Base-by-base conservation (phyloP, 2,797 vertebrate species). In the Cichlasoma orientale region DNA sequence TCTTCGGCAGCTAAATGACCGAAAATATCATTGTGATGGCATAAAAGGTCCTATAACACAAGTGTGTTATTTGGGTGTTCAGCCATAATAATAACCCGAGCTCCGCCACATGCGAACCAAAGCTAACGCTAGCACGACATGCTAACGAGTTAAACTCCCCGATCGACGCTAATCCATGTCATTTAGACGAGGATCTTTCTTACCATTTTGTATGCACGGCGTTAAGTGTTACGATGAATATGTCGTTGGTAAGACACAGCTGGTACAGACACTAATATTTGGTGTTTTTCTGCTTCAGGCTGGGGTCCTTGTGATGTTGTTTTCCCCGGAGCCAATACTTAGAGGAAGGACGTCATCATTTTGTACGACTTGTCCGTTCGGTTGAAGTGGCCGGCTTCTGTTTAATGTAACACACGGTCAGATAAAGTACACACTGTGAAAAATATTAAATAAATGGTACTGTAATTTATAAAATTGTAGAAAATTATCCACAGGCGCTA, bases 151-250 rank as follows among this genome's bases (percentile, higher is more conserved):
- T 72, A 53, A 80, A 81, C 25, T 0, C 14, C 2, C 3, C 1
- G 1, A 19, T 19, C n/a, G 2, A 56, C 56, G 38, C 44, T 0
- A 29, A 63, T 21, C 1, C 25, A 47, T 0, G 0, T 0, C 0
- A 23, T 5, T 61, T 21, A 38, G 71, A 23, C 4, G 0, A 0
- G 0, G 0, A 9, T 0, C 0, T 2, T 56, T 72, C 94, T 92
- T 86, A 96, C 96, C 96, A 96, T 96, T 72, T 82, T 94, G 88
- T 77, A 50, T 84, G 47, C 21, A 13, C 12, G 21, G 44, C 4
- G 74, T 92, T 79, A 75, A 0, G 3, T 59, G 4, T 90, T 84
- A 27, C 52, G 11, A 10, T 21, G 18, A 47, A 83, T 0, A 1
- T 10, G 52, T 75, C 23, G 1, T 5, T 75, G 23, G 21, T 69